Evolutionary conservation across 2,113 vertebrate genomes (phyloP).

Genomic region (Balaenoptera acutorostrata): DNA sequence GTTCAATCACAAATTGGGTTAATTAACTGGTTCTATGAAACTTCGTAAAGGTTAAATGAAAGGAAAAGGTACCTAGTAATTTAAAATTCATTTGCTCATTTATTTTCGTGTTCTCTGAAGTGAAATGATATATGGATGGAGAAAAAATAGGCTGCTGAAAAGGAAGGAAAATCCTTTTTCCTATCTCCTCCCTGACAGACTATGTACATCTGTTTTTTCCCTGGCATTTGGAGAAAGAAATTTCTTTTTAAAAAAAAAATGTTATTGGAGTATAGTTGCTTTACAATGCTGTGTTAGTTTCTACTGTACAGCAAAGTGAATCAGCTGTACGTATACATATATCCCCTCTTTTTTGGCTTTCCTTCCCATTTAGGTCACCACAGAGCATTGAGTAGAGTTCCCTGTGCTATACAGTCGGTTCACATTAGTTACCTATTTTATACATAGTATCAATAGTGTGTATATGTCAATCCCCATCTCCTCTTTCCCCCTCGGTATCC

Average conservation of each 20-base stretch:
- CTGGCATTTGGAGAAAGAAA: background rate
- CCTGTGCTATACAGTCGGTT: no score
- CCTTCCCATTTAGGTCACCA: no score
- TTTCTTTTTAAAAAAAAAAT: background rate
- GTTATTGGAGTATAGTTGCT: no score
- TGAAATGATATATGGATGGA: background rate
- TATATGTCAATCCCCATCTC: no score
- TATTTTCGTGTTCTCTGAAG: slow-evolving; percentile 36
- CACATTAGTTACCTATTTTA: no score
- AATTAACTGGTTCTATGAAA: slow-evolving; percentile 39
- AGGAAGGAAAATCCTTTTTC: background rate
- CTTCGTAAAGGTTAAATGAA: slow-evolving; percentile 51
- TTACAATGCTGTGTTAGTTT: no score
- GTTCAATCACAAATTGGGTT: slow-evolving; percentile 21
- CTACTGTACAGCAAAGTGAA: no score
- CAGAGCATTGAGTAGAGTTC: no score
- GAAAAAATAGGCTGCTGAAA: background rate
- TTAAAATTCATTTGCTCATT: slow-evolving; percentile 49
- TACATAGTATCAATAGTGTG: no score
- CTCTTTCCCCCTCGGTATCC: no score
- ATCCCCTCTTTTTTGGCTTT: no score
- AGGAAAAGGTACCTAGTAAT: slow-evolving; percentile 39
- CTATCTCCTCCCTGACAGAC: background rate
- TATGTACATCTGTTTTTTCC: background rate
- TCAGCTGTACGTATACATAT: no score